A percentile compares a stretch with the other conserved stretches of the same genome.
Evolutionary conservation across 2,797 vertebrate genomes (phyloP).

Genomic region (Ptychobarbus kaznakovi): DNA sequence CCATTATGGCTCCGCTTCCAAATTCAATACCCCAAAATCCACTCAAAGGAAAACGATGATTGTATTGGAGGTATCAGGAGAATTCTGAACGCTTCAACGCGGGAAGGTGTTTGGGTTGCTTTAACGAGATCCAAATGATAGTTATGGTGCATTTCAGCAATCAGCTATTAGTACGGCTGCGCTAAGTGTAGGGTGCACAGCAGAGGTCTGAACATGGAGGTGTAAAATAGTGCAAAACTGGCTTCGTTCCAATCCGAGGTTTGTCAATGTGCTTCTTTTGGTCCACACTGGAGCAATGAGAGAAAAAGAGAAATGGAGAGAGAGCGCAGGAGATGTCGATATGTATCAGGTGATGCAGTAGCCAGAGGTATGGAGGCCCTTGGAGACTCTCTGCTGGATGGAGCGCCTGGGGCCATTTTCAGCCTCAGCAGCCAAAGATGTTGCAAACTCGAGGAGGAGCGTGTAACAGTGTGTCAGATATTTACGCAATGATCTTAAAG

Average conservation of each 20-base stretch:
- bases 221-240: constrained; percentile 25
- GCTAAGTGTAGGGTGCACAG: constrained; percentile 13
- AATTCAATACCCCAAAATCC: constrained; percentile 50
- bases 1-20: constrained; percentile 47
- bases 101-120: constrained; percentile 8
- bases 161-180: constrained; percentile 8
- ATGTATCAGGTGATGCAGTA: constrained; percentile 59
- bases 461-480: constrained; percentile 44
- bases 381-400: constrained; percentile 56
- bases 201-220: constrained; percentile 33
- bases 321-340: constrained; percentile 47
- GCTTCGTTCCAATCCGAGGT: constrained; percentile 4
- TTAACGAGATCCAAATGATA: constrained; percentile 38
- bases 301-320: constrained; percentile 4
- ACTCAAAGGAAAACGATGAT: constrained; percentile 25
- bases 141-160: not conserved
- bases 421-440: constrained; percentile 50
- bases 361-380: constrained; percentile 51
- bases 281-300: constrained; percentile 16
- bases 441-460: constrained; percentile 48
- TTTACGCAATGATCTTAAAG: constrained; percentile 41
- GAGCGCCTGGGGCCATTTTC: constrained; percentile 60
- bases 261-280: constrained; percentile 5
- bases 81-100: constrained; percentile 13
- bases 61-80: constrained; percentile 33